These are phyloP conservation scores for Lithosia quadra DNA, from an alignment of 2,888 invertebrate species.

Conservation along the genomic window DNA sequence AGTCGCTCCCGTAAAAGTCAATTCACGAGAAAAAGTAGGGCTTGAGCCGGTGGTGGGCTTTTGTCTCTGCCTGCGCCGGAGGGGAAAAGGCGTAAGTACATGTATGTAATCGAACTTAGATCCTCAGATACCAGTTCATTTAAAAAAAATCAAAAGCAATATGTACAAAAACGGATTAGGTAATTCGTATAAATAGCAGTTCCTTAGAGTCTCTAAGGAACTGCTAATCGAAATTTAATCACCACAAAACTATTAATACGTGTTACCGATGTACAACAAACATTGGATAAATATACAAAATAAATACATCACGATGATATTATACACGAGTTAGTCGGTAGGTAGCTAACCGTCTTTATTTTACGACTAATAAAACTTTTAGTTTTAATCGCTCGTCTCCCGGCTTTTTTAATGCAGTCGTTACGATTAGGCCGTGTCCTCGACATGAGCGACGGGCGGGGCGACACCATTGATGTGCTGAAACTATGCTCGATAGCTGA, in stretches of 20 bases:
- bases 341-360: constrained; percentile 20
- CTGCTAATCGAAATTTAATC: not conserved
- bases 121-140: no score
- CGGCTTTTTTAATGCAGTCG: constrained; percentile 34
- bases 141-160: no score
- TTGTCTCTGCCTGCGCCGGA: no score
- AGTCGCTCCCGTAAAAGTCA: no score
- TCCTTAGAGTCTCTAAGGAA: not conserved
- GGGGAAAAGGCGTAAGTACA: no score
- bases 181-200: not conserved
- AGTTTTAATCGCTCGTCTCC: constrained; percentile 42
- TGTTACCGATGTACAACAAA: not conserved
- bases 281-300: not conserved
- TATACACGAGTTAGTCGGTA: constrained; percentile 20
- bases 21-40: no score
- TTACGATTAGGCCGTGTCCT: constrained; percentile 6
- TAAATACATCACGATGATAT: constrained; percentile 20
- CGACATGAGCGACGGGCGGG: not conserved
- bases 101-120: no score
- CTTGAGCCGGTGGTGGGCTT: no score
- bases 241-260: not conserved
- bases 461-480: not conserved
- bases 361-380: constrained; percentile 47
- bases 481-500: not conserved
- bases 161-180: not conserved